Evolutionary conservation across 2,797 vertebrate species (phyloP).

Genomic region (Ceryle rudis): DNA sequence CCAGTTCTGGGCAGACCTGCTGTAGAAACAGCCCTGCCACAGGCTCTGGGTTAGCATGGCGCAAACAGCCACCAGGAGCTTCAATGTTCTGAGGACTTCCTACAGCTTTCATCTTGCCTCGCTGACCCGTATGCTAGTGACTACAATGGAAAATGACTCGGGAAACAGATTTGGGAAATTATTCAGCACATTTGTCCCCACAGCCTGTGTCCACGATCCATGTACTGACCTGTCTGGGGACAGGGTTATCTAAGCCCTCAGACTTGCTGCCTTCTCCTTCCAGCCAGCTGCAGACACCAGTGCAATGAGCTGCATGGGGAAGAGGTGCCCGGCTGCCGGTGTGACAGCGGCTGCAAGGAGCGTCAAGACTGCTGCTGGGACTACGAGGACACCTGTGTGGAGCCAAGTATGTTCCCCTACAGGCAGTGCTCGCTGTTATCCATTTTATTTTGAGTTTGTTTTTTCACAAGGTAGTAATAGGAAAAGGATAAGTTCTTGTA

Average conservation of each 20-base stretch:
- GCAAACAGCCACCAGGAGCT: not conserved
- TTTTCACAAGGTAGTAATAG: not conserved
- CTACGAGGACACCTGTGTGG: slow-evolving; percentile 74
- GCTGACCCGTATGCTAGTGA: accelerated
- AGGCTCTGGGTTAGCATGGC: not conserved
- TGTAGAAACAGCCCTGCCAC: not conserved
- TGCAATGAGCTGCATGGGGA: slow-evolving; percentile 36
- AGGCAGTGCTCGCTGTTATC: not conserved
- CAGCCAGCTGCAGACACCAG: slow-evolving; percentile 79
- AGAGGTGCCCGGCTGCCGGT: slow-evolving; percentile 42
- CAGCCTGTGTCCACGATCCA: accelerated
- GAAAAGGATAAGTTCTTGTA: not conserved
- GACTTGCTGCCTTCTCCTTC: not conserved
- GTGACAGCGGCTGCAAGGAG: slow-evolving; percentile 57
- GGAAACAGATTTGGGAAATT: not conserved
- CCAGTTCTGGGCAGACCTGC: not conserved
- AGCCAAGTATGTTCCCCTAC: slow-evolving; percentile 72
- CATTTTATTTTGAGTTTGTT: not conserved
- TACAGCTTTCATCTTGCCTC: accelerated
- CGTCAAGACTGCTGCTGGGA: slow-evolving; percentile 80
- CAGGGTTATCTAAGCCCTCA: not conserved
- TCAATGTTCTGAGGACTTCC: not conserved
- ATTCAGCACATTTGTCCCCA: not conserved
- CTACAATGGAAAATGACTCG: accelerated
- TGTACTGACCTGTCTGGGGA: not conserved